Base-by-base conservation (phyloP, 2,797 vertebrate species). In the Naso thynnoides region DNA sequence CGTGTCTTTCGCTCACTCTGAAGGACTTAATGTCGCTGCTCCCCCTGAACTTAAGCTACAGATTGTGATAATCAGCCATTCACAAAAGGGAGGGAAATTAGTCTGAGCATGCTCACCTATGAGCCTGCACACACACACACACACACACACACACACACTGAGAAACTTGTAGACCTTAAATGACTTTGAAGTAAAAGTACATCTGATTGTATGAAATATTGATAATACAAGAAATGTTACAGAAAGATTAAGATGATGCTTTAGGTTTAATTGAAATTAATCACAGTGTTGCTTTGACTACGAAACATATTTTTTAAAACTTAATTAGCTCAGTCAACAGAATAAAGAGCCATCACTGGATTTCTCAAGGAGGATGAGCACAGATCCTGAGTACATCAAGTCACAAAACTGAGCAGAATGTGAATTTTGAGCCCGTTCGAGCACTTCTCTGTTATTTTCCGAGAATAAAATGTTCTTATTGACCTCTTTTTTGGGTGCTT, bases 21-120 rank as follows among this genome's bases (percentile, higher is more conserved):
- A 78, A 70, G 45, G 61, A 78, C 76, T 83, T 78, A 80, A 31
- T 16, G 33, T 67, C 38, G 66, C 49, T 27, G 79, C 71, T 79
- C 48, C n/a, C 56, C 65, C 73, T 76, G 15, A 86, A 88, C 81
- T 79, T 89, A 75, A 88, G 83, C 88, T 61, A 70, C 79, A 73
- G 86, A 85, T 72, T 87, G 64, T 47, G 55, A 77, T 86, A 92
- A 91, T 91, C 81, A 90, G 78, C 78, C 76, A 70, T 83, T 91
- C 82, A 88, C 81, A 82, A 73, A 84, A 79, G 68, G 80, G 85
- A 86, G 54, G 84, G 83, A 79, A 78, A 73, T 83, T 57, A 80
- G 72, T 84, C 84, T 82, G 85, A 84, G 85, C 88, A 89, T 89
- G 88, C 83, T 79, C 88, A 65, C 79, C 57, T 71, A 24, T 15